Base-by-base conservation (phyloP, 2,888 invertebrate species). In the Autographa pulchrina region DNA sequence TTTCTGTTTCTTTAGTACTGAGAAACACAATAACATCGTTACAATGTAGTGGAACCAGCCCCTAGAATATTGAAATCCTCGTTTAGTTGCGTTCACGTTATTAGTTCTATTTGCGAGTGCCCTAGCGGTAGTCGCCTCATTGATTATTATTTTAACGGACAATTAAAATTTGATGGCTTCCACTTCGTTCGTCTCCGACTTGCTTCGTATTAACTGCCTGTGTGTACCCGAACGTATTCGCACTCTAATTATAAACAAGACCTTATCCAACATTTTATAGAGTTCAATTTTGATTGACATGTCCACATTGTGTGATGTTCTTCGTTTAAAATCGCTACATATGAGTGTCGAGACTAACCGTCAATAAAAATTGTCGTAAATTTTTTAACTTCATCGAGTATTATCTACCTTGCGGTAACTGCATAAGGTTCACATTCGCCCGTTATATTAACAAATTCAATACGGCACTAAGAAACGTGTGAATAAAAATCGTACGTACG, bases 141-240 rank as follows among this genome's bases (percentile, higher is more conserved):
- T 95, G 94, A 94, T 95, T 95, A 94, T 94, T 94, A 95, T 95
- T 95, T 95, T 95, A 95, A 94, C 95, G 94, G 89, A 94, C 94
- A 94, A 94, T 95, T 95, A 96, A 96, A 95, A 92, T 95, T 95
- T 96, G 93, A 96, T 94, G 93, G 93, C 91, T 93, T 94, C 93
- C 92, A 92, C 92, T 93, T 89, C 93, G 95, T 93, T 93, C 94
- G 93, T 93, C 93, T 95, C 92, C 92, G 90, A 92, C 92, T 91
- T 87, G 87, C 88, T 88, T 88, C 90, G 89, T 90, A 90, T 82
- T 83, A 81, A 85, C 85, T 83, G 84, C 84, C 81, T 79, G 68
- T 70, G 78, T 75, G 78, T 78, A 80, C 78, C 77, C 82, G 77
- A 78, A 72, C 69, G 64, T 77, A 66, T 81, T 68, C 64, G 61